phyloP scores from a whole-genome alignment of 2,113 vertebrate genomes.

The Tragelaphus imberbis region DNA sequence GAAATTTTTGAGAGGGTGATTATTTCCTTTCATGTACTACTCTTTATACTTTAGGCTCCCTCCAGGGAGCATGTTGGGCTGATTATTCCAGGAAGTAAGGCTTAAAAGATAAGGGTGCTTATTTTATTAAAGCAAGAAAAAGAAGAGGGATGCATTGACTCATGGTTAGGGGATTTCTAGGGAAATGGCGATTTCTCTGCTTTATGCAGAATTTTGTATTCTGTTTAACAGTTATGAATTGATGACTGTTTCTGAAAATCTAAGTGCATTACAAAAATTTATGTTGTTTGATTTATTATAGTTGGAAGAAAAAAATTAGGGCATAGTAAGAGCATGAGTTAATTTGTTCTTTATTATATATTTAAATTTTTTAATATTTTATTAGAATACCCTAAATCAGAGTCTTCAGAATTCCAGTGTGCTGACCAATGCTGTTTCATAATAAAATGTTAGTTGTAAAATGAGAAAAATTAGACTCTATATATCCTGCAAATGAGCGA shows the following conservation, averaged over 20 bases:
- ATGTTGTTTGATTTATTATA: not conserved
- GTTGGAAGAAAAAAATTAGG: not conserved
- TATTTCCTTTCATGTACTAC: not conserved
- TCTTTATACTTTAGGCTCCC: not conserved
- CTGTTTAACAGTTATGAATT: not conserved
- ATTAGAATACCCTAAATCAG: not conserved
- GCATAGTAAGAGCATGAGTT: not conserved
- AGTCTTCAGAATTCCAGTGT: not conserved
- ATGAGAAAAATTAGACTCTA: not conserved
- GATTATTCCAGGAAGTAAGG: not conserved
- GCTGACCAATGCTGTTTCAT: not conserved
- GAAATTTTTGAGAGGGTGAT: not conserved
- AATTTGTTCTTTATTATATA: not conserved
- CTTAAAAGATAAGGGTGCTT: slow-evolving; percentile 1
- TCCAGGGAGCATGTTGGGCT: not conserved
- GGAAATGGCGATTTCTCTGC: not conserved
- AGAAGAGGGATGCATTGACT: not conserved
- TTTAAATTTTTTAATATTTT: not conserved
- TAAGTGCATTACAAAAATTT: not conserved
- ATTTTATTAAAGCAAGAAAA: not conserved
- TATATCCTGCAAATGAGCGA: not conserved
- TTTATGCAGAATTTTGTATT: not conserved
- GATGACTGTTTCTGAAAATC: not conserved
- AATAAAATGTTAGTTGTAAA: not conserved
- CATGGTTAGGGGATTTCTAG: not conserved